A percentile compares a stretch with the other conserved stretches of the same genome.
phyloP scores from a whole-genome alignment of 2,888 invertebrate species.

The Euclidia mi region DNA sequence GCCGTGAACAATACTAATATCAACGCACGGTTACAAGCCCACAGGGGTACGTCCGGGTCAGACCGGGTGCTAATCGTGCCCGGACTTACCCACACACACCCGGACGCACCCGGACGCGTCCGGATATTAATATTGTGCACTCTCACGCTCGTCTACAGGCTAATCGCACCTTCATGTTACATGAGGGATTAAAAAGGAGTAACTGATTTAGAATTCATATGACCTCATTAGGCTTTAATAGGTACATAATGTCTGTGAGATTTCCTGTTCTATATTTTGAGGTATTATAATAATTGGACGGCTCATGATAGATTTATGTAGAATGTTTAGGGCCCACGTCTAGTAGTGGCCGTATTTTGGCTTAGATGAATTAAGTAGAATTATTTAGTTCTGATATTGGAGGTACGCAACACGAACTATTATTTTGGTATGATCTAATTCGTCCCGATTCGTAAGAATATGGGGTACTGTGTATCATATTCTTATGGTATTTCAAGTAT shows the following conservation, averaged over 20 bases:
- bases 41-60: conserved; percentile 10
- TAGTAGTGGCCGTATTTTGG: too few species aligned
- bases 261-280: too few species aligned
- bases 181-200: conserved; percentile 15
- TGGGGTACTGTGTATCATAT: too few species aligned
- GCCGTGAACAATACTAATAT: conserved; percentile 14
- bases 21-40: conserved; percentile 2
- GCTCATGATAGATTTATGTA: too few species aligned
- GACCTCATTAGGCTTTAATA: conserved; percentile 18
- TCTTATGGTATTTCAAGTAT: too few species aligned
- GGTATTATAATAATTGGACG: too few species aligned
- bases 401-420: too few species aligned
- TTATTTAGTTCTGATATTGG: too few species aligned
- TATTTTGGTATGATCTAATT: too few species aligned
- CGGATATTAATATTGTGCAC: conserved; percentile 44
- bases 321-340: too few species aligned
- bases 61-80: conserved; percentile 28
- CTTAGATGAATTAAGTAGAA: too few species aligned
- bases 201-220: conserved; percentile 27
- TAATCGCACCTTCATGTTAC: conserved; percentile 22
- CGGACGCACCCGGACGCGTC: conserved; percentile 19
- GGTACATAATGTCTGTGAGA: neutral
- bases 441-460: too few species aligned
- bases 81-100: conserved; percentile 14
- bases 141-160: conserved; percentile 19